Evolutionary conservation across 2,797 vertebrate species (phyloP).

Genomic region (Graptemys geographica): DNA sequence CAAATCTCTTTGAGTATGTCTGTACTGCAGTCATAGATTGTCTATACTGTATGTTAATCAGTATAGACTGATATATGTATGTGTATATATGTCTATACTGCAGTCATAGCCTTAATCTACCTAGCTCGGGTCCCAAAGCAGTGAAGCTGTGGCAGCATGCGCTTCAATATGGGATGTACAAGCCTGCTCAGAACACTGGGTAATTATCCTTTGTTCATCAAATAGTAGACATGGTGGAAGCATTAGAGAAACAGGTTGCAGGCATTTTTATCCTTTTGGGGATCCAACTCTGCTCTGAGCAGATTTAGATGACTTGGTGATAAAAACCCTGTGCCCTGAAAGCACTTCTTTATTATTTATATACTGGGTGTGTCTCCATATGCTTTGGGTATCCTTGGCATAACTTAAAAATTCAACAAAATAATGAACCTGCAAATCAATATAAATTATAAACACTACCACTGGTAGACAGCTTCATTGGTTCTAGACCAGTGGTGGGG

Average conservation of each 20-base stretch:
- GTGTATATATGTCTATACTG: no score
- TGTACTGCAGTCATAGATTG: not conserved
- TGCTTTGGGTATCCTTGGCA: not conserved
- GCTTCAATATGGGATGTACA: not conserved
- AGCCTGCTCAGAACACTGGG: not conserved
- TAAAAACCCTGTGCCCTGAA: not conserved
- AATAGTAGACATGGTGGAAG: not conserved
- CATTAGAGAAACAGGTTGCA: not conserved
- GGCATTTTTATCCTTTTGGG: not conserved
- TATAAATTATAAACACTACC: not conserved
- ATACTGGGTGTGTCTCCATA: not conserved
- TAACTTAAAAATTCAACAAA: not conserved
- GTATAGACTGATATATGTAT: no score
- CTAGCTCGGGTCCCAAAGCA: not conserved
- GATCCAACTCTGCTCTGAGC: not conserved
- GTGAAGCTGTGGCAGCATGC: not conserved
- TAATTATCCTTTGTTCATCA: not conserved
- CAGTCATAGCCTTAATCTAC: not conserved
- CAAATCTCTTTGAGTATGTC: not conserved
- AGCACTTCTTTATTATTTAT: not conserved
- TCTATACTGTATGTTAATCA: no score
- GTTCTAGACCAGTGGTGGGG: not conserved
- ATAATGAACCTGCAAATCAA: not conserved
- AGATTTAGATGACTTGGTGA: not conserved
- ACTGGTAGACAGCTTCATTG: not conserved